Evolutionary conservation across 2,888 invertebrate species (phyloP), one percentile per base, ranked within the genome.

Genomic region (Acleris emargana): DNA sequence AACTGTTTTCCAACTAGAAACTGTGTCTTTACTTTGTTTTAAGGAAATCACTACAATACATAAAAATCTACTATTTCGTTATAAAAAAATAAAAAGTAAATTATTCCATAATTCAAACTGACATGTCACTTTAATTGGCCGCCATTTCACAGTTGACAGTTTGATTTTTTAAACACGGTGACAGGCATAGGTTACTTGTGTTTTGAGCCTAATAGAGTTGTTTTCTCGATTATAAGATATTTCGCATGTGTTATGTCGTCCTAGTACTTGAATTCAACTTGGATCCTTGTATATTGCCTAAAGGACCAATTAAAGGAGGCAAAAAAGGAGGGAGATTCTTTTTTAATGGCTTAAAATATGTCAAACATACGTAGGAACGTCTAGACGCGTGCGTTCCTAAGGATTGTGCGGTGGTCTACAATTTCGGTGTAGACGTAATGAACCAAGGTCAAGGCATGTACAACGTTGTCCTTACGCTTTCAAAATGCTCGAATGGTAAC

Each of bases 1-100:
- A 77, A 76, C 76, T 79, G 86, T 82, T 86, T 89, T 89, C 87
- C 88, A 86, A 72, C 77, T 75, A 73, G 71, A 73, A 74, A 74
- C 83, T 68, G 81, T 77, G 82, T 70, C 53, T 67, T 50, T 64
- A 50, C 70, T 67, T 63, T 67, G 54, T 52, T 69, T 64, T 61
- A 58, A 57, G 25, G n/a, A 50, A 22, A 50, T 53, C 42, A 54
- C 7, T 13, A 17, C 11, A 64, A 16, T 32, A 42, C 18, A 11
- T n/a, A 1, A 0, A 17, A 25, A 9, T 3, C 7, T 38, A 18
- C 18, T 45, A 28, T 17, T 6, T 4, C 38, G 38, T 11, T 17
- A 5, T 5, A 7, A n/a, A 18, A 43, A 38, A 32, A 51, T 9
- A 1, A 5, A 45, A 54, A 6, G n/a, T 16, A n/a, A n/a, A 2